Percentiles rank a stretch among this genome's conserved stretches.
These are phyloP conservation scores for Ambastaia sidthimunki DNA, from an alignment of 2,797 vertebrate genomes.

Conservation along the genomic window DNA sequence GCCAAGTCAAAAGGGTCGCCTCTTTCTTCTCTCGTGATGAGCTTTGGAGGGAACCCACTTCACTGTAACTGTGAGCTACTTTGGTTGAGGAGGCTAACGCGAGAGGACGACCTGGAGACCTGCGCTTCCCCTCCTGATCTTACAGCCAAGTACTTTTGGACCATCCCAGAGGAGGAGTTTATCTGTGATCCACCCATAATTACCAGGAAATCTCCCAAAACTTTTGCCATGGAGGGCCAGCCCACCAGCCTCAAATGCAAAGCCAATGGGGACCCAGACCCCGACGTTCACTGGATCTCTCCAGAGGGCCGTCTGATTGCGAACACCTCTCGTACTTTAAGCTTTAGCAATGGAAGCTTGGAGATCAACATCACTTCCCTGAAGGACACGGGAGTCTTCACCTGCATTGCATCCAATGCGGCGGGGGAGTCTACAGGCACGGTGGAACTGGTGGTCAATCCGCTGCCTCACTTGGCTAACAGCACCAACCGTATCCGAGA, in stretches of 20 bases:
- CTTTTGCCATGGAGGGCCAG: slow-evolving; percentile 82
- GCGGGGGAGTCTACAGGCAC: slow-evolving; percentile 82
- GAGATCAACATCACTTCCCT: slow-evolving; percentile 84
- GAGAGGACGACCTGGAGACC: too few species aligned
- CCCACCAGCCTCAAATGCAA: slow-evolving; percentile 88
- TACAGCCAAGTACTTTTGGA: too few species aligned
- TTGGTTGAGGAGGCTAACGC: too few species aligned
- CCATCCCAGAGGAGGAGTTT: too few species aligned
- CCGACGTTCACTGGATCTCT: slow-evolving; percentile 89
- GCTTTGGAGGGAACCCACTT: too few species aligned
- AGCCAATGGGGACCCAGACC: slow-evolving; percentile 91
- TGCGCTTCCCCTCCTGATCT: too few species aligned
- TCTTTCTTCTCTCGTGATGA: too few species aligned
- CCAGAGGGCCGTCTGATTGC: slow-evolving; percentile 89
- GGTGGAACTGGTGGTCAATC: slow-evolving; percentile 78
- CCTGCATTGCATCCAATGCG: slow-evolving; percentile 92
- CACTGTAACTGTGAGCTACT: too few species aligned
- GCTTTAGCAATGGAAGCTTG: slow-evolving; percentile 89
- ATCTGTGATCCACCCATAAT: too few species aligned
- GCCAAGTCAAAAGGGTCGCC: too few species aligned
- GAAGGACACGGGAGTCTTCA: slow-evolving; percentile 87
- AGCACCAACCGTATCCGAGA: slow-evolving; percentile 80
- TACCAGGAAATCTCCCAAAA: slow-evolving; percentile 80
- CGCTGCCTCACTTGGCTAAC: slow-evolving; percentile 80
- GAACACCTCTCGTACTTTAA: slow-evolving; percentile 85